Base-by-base conservation (phyloP, 1,140 invertebrate species). In the Chionoecetes opilio region DNA sequence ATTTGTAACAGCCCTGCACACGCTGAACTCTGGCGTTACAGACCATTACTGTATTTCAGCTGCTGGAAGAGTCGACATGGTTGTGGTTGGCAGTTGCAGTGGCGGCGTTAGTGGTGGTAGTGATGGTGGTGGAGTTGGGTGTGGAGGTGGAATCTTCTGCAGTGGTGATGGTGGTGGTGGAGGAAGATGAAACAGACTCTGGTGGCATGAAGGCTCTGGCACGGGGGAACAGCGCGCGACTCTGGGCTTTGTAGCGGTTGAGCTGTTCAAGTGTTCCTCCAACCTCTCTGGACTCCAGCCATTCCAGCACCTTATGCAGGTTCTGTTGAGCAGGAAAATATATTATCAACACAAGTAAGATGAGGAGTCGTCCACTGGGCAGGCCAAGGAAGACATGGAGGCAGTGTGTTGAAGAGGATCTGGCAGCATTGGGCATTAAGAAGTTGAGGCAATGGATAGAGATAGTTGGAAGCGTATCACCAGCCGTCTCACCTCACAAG, bases 231-330 rank as follows among this genome's bases (percentile, higher is more conserved):
- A 97, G 98, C 96, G 97, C 97, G 96, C 98, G 98, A 97, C 99
- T 99, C 96, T 97, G 97, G 32, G 97, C 97, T 96, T 98, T 97
- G 97, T 98, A 99, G 37, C 98, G 97, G 96, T 97, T 97, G 90
- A 98, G 97, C 95, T 98, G 97, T 38, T 97, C 97, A 84, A 98
- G 98, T 96, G 98, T 98, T 41, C 97, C 97, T 0, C 98, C 98
- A 96, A 99, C 98, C 96, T 98, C 98, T 85, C 98, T 98, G 92
- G 98, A 98, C 95, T 97, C 97, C 96, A 99, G 97, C 95, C 98
- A 98, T 94, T 98, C 98, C 91, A 99, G 97, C 32, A 99, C 98
- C 96, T 98, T 98, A 92, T 98, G 98, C 97, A 98, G 99, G 96
- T 98, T 98, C 98, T 98, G 97, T 26, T 97, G 95, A 95, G 96